Evolutionary conservation across 2,888 invertebrate genomes (phyloP), one percentile per base, ranked within the genome.

Genomic region (Lasiommata megera): DNA sequence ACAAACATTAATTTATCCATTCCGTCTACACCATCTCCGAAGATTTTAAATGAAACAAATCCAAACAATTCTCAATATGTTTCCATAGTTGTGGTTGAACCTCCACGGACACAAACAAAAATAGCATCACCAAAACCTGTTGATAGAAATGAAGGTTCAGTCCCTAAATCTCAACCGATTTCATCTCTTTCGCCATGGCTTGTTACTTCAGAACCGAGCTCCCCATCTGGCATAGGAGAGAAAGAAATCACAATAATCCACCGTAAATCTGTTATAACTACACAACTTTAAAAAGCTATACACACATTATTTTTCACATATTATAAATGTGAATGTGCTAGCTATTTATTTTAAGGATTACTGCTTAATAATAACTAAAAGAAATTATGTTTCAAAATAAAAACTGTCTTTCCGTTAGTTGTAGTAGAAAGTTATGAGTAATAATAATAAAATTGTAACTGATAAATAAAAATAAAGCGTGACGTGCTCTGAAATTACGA

Each of bases 231-330:
- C 23, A 91, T 93, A 68, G 92, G 94, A 76, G 92, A 93, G 73
- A 89, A 93, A 72, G 91, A 92, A 71, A 93, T 94, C 63, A 93
- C 94, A 47, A 93, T 94, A 54, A 95, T 96, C 67, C 94, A 96
- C 74, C 93, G 96, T 68, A 96, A 96, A 87, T 96, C 96, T 61
- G 96, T 96, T 72, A 96, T 96, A 70, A 96, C 96, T 65, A 96
- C 96, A 62, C 96, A 96, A 83, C 92, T 96, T 34, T 43, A 36
- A 29, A 17, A 14, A 46, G 9, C n/a, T 37, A 18, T 12, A 7
- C 11, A 34, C 1, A 34, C 34, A 9, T 31, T 9, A 18, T 8
- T 14, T 6, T 28, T 18, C 11, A 16, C 12, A 34, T 3, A n/a
- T 34, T 6, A 16, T 12, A 17, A 16, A 16, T 17, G n/a, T n/a